These are phyloP conservation scores for Malacoctenus gilli DNA, from an alignment of 2,797 vertebrate species.

Conservation along the genomic window DNA sequence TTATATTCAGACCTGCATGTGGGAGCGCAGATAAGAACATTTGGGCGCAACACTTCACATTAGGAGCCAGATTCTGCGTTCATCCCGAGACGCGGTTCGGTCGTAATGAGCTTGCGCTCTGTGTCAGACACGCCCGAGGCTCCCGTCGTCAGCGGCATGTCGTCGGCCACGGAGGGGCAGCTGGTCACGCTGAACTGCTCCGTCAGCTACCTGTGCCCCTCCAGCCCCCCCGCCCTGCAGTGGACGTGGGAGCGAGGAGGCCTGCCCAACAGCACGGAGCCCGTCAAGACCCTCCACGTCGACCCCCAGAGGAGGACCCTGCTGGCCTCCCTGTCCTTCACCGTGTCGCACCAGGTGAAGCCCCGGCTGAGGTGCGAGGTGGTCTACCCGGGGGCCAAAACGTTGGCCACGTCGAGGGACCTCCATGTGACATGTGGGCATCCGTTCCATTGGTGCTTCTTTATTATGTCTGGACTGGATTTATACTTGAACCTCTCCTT, in stretches of 20 bases:
- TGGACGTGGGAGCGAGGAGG: conserved; percentile 77
- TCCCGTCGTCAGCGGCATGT: conserved; percentile 72
- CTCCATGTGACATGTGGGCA: conserved; percentile 81
- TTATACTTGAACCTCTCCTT: background rate
- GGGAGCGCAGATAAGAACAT: too few relatives aligned
- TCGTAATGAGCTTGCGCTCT: background rate
- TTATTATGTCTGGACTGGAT: background rate
- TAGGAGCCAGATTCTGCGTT: too few relatives aligned
- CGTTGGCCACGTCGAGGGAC: conserved; percentile 36
- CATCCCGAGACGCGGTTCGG: too few relatives aligned
- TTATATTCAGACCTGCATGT: too few relatives aligned
- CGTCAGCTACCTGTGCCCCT: conserved; percentile 73
- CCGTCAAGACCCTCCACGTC: conserved; percentile 14
- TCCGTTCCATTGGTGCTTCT: background rate
- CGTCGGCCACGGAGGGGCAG: conserved; percentile 75
- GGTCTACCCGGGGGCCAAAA: conserved; percentile 55
- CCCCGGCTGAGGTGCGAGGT: conserved; percentile 77
- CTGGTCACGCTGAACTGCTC: conserved; percentile 80
- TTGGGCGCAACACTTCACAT: too few relatives aligned
- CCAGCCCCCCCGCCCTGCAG: conserved; percentile 66
- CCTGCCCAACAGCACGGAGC: conserved; percentile 40
- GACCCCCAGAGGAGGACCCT: conserved; percentile 52
- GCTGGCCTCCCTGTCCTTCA: conserved; percentile 73
- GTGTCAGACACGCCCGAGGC: conserved; percentile 70
- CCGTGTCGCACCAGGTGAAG: conserved; percentile 68